Evolutionary conservation across 2,797 vertebrate species (phyloP), one percentile per base, ranked within the genome.

Genomic region (Microctenopoma steveboyesi): DNA sequence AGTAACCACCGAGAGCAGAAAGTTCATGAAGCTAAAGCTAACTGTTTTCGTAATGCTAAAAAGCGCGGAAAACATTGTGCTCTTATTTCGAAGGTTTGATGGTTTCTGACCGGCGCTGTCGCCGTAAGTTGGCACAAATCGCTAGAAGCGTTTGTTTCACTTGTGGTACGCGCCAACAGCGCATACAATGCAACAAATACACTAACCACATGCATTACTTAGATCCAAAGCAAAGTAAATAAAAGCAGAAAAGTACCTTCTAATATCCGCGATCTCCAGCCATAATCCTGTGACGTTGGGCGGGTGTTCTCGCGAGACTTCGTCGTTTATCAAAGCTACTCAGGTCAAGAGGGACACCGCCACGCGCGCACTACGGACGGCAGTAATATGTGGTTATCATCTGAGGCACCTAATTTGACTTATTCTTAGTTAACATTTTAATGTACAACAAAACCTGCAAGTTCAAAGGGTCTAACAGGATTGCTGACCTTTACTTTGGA

Each of bases 21-120:
- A 1, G 2, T 3, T 6, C 0, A 0, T 0, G 43, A 1, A 4
- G 71, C 58, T 18, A 8, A n/a, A 55, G 72, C 78, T 86, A 82
- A 54, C 67, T 18, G 52, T 62, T 50, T 43, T 48, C 12, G 49
- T 56, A 53, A 48, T 33, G 52, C 58, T 47, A 42, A 82, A 86
- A 82, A 66, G 88, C 86, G 86, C 84, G 77, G 77, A 90, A 91
- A 93, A 92, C 87, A 87, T 76, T 81, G 90, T 88, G 93, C 94
- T 94, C 92, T 95, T 94, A 94, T 94, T 94, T 93, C 93, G 93
- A 94, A 93, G 82, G 86, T 88, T 90, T 78, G 75, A 72, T 78
- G 73, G 63, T 75, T 89, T 57, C 57, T 50, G 33, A 33, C 87
- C 85, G 82, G 86, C 70, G 79, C 57, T 12, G 74, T 52, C 78